phyloP scores from a whole-genome alignment of 2,113 vertebrate species.

The Morone chrysops region DNA sequence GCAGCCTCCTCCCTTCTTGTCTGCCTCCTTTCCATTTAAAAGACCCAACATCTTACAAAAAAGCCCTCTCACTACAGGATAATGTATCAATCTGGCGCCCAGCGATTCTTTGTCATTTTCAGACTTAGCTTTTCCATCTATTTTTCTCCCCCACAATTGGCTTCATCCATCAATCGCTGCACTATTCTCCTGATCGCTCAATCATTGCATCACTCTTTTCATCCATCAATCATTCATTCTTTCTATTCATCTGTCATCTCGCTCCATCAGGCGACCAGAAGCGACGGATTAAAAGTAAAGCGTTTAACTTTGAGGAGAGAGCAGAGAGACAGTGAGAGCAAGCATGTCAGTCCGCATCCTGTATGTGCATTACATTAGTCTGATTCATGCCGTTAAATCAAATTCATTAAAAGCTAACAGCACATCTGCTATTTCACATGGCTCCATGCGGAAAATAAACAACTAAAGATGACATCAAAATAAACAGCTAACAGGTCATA shows the following conservation, averaged over 20 bases:
- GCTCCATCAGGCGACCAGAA: slow-evolving; percentile 24
- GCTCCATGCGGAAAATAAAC: slow-evolving; percentile 25
- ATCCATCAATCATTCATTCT: slow-evolving; percentile 62
- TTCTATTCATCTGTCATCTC: slow-evolving; percentile 45
- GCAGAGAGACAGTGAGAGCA: background rate
- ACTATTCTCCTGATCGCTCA: slow-evolving; percentile 56
- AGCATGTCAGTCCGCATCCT: background rate
- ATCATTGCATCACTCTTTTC: slow-evolving; percentile 60
- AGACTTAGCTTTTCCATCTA: slow-evolving; percentile 49
- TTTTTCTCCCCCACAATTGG: slow-evolving; percentile 34
- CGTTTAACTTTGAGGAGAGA: slow-evolving; percentile 1
- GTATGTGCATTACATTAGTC: slow-evolving; percentile 14
- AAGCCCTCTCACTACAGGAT: slow-evolving; percentile 8
- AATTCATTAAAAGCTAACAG: slow-evolving; percentile 48
- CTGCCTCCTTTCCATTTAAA: slow-evolving; percentile 57
- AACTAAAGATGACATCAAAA: slow-evolving; percentile 16
- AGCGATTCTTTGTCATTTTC: slow-evolving; percentile 68
- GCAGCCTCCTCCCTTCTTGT: slow-evolving; percentile 64
- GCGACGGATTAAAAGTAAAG: slow-evolving; percentile 20
- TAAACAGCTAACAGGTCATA: slow-evolving; percentile 33
- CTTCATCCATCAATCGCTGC: slow-evolving; percentile 61
- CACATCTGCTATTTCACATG: slow-evolving; percentile 29
- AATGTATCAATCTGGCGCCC: slow-evolving; percentile 64
- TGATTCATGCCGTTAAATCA: slow-evolving; percentile 9
- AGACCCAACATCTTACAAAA: slow-evolving; percentile 19